Evolutionary conservation across 2,888 invertebrate species (phyloP), one percentile per base, ranked within the genome.

Genomic region (Tenthredo amoena): DNA sequence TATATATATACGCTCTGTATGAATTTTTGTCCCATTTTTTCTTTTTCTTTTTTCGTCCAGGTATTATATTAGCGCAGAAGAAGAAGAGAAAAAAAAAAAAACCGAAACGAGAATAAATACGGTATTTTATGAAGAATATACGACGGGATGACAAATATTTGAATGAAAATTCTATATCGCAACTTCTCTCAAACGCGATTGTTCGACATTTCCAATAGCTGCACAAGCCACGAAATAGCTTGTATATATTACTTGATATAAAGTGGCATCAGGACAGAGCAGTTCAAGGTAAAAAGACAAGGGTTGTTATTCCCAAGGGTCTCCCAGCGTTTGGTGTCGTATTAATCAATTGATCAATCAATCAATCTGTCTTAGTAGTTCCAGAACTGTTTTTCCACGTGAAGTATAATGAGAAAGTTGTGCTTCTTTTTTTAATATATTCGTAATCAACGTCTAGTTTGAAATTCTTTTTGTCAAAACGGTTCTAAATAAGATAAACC

Each of bases 331-430:
- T 21, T 43, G n/a, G 43, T 40, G 40, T 74, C 21, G 21, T 43
- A 74, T 43, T 26, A 43, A 74, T 74, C 74, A 74, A 74, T 74
- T 43, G 74, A 74, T 74, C 74, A 43, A 74, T 74, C 74, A 43
- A 43, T 74, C 74, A 74, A 74, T 74, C 74, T 74, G 74, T 74
- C 21, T 74, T 2, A 43, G 43, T 4, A 74, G 18, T 68, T 68
- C 6, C 18, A 68, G 18, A 68, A 34, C 34, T 68, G 31, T 21
- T 74, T 21, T 43, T 21, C 43, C 43, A 21, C 74, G 5, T 10
- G 7, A 5, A 12, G n/a, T 31, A 68, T 68, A 1, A 31, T 31
- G 12, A 26, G 2, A 26, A 62, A 62, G 62, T 26, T 62, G 26
- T 62, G 62, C 12, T 62, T 4, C 21, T 31, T 21, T 62, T 26